Conservation (phyloP, 1,140 invertebrate genomes). For the Pogonognathellus flavescens region DNA sequence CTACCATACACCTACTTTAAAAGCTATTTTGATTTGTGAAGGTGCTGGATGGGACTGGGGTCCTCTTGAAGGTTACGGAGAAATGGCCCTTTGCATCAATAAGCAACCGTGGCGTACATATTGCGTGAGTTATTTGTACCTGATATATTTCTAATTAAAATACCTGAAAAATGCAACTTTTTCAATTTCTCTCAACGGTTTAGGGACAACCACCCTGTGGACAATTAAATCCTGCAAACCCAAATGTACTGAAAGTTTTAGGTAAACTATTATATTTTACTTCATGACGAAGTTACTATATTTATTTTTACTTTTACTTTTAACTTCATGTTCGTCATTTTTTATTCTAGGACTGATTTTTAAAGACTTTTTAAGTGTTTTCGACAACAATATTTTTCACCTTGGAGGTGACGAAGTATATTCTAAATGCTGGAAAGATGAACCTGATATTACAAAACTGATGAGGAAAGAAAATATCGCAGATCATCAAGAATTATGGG, state of each 20-base stretch:
- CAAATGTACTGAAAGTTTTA: conserved; percentile 66
- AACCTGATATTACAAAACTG: conserved; percentile 65
- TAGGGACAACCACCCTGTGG: conserved; percentile 66
- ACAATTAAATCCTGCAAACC: conserved; percentile 61
- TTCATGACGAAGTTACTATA: background rate
- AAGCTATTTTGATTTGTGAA: conserved; percentile 3
- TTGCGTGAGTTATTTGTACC: background rate
- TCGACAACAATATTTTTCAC: conserved; percentile 68
- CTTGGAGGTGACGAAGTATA: conserved; percentile 70
- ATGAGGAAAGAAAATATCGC: conserved; percentile 60
- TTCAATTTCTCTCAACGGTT: too few species aligned
- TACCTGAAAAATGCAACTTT: too few species aligned
- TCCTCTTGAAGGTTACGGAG: conserved; percentile 58
- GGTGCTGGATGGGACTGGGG: conserved; percentile 67
- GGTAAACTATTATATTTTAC: conserved; percentile 14
- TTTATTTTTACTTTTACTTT: background rate
- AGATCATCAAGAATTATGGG: conserved; percentile 67
- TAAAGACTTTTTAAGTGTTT: conserved; percentile 70
- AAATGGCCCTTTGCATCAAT: conserved; percentile 67
- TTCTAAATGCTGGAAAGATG: conserved; percentile 68
- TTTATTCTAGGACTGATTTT: conserved; percentile 62
- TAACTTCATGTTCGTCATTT: background rate
- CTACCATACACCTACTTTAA: background rate
- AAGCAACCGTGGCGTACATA: conserved; percentile 64
- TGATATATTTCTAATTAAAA: too few species aligned